Evolutionary conservation across 2,113 vertebrate species (phyloP).

Genomic region (Sebastes fasciatus): DNA sequence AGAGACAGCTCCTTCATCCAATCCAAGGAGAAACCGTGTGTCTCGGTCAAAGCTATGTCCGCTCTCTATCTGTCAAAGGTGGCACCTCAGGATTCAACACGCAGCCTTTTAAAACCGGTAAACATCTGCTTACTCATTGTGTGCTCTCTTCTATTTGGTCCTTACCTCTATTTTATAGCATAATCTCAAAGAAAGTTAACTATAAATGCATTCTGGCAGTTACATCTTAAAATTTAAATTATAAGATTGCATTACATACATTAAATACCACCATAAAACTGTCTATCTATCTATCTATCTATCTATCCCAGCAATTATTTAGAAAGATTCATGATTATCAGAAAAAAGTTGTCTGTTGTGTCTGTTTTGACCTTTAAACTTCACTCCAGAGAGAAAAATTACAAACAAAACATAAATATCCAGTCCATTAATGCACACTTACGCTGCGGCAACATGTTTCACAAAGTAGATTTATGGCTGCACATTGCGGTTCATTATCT

Average conservation of each 20-base stretch:
- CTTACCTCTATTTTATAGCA: neutral
- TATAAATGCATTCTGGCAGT: too few species aligned
- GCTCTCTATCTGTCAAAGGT: slow-evolving; percentile 83
- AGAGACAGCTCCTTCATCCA: slow-evolving; percentile 64
- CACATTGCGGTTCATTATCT: neutral
- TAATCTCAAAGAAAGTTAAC: too few species aligned
- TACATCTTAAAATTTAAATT: too few species aligned
- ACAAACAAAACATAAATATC: too few species aligned
- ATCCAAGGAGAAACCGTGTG: slow-evolving; percentile 63
- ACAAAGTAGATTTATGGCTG: neutral
- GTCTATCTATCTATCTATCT: too few species aligned
- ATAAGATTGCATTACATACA: neutral
- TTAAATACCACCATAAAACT: neutral
- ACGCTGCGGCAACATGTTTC: neutral
- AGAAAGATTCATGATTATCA: neutral
- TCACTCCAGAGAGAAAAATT: too few species aligned
- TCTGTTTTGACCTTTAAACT: neutral
- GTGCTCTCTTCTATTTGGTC: neutral
- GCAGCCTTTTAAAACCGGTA: slow-evolving; percentile 68
- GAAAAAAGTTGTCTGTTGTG: neutral
- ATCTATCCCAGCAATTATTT: too few species aligned
- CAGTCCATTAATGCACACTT: too few species aligned
- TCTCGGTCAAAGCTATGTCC: slow-evolving; percentile 84
- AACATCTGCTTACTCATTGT: slow-evolving; percentile 19
- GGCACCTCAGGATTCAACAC: slow-evolving; percentile 58